Evolutionary conservation across 2,113 vertebrate species (phyloP).

Genomic region (Psittacula cyanocephala): DNA sequence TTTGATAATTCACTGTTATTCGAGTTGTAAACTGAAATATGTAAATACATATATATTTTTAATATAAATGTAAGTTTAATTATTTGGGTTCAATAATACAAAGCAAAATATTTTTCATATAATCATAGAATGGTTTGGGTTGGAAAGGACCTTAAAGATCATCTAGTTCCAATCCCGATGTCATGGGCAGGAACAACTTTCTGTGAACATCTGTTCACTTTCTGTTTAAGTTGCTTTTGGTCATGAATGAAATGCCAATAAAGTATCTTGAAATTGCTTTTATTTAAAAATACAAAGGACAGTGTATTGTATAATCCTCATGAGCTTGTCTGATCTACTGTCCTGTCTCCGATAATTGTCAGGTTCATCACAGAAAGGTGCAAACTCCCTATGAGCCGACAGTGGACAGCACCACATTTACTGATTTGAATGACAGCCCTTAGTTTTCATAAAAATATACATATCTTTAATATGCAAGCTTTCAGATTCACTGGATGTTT

Average conservation of each 20-base stretch:
- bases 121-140: neutral
- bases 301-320: neutral
- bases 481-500: neutral
- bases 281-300: neutral
- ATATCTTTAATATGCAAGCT: neutral
- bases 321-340: neutral
- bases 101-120: neutral
- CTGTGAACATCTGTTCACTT: neutral
- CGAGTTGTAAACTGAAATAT: conserved; percentile 25
- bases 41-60: neutral
- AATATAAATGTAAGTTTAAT: neutral
- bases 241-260: neutral
- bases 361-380: neutral
- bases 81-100: neutral
- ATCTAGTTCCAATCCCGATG: neutral
- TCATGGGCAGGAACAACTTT: neutral
- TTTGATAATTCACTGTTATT: neutral
- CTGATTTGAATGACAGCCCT: neutral
- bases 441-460: neutral
- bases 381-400: neutral
- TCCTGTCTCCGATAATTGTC: neutral
- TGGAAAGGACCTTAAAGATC: neutral
- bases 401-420: neutral
- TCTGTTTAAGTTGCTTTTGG: neutral
- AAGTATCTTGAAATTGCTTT: neutral